Evolutionary conservation across 1,140 invertebrate genomes (phyloP), one percentile per base, ranked within the genome.

Genomic region (Cepaea nemoralis): DNA sequence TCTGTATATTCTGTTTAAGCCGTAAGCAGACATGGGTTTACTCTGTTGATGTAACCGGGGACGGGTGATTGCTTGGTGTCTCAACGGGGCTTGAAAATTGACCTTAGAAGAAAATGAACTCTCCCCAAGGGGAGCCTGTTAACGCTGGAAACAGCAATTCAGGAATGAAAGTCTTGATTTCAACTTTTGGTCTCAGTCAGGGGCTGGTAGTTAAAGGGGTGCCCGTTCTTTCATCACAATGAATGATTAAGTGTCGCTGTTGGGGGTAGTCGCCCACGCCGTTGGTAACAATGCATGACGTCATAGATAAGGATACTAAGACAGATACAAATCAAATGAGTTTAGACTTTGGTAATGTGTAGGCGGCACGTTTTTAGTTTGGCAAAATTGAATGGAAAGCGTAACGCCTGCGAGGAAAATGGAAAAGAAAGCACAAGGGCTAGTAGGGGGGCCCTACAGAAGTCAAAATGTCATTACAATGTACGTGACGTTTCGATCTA

Each of bases 1-100:
- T 80, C 40, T 31, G 24, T 69, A 45, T n/a, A n/a, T n/a, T n/a
- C 33, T 42, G 37, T 33, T 39, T 45, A 42, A 50, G 69, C 63
- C n/a, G 74, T 24, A 55, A 24, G n/a, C 66, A n/a, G 39, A 35
- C 8, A 27, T 24, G 35, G 48, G 35, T 45, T n/a, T n/a, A n/a
- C n/a, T n/a, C n/a, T n/a, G n/a, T n/a, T n/a, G n/a, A n/a, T n/a
- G n/a, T n/a, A n/a, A n/a, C n/a, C n/a, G n/a, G n/a, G n/a, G n/a
- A n/a, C n/a, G n/a, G n/a, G n/a, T n/a, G n/a, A n/a, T n/a, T 33
- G 33, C 40, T 31, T 40, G 0, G 31, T 10, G 67, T 6, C 33
- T 37, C 27, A 69, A 39, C 14, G 67, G 37, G 22, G 22, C 31
- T 16, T 14, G 67, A 69, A 31, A 69, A 39, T 37, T 37, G 67